Evolutionary conservation across 2,888 invertebrate genomes (phyloP), one percentile per base, ranked within the genome.

Genomic region (Leptinotarsa tumamoca): DNA sequence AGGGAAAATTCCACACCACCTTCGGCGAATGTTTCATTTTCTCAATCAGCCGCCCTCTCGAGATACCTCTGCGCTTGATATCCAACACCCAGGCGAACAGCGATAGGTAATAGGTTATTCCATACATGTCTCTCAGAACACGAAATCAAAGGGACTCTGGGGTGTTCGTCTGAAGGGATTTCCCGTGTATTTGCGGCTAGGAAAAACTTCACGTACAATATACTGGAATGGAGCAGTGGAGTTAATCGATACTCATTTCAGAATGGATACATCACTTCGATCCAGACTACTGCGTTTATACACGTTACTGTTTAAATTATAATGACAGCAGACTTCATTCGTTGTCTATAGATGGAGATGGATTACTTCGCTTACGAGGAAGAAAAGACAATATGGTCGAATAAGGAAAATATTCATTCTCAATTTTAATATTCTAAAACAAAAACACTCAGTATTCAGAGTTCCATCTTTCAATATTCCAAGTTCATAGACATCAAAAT

Each of bases 51-150:
- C 43, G 27, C 43, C n/a, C 63, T 43, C 63, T 18, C 17, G 63
- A 63, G 63, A 63, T 33, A 15, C 63, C 63, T 63, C 63, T 4
- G 7, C 43, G 63, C 63, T 43, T 43, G 63, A 63, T 63, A 63
- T 33, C 63, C 63, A 63, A 63, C 63, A 63, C 63, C 63, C 63
- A 63, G 33, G 63, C 43, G 63, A 43, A 63, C 63, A 63, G 63
- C 63, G n/a, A 63, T 63, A 63, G 63, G 63, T 63, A 63, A 63
- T 63, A 61, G 51, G 49, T 51, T 33, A 71, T 71, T 71, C 71
- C 71, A 63, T 71, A 71, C 71, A 66, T 71, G 63, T 71, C 63
- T 66, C 66, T 66, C 51, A 66, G 66, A 66, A 63, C 49, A 70
- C 63, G 66, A 63, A 66, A 71, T 71, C 71, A 71, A 50, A 66